Base-by-base conservation (phyloP, 2,797 vertebrate species). In the Rhinatrema bivittatum region DNA sequence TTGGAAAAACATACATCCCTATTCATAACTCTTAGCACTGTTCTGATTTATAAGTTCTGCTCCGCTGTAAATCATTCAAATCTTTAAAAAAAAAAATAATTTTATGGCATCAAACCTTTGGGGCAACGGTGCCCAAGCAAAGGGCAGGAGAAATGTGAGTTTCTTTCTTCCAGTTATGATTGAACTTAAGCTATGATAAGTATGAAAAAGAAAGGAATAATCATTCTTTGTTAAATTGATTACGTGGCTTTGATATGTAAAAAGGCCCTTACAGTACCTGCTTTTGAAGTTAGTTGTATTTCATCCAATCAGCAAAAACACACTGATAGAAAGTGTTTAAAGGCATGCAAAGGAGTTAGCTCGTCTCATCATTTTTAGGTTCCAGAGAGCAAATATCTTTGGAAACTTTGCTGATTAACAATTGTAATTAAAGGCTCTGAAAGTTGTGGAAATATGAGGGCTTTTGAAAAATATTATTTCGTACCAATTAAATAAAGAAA, bases 1-100 rank as follows among this genome's bases (percentile, higher is more conserved):
- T 83, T 87, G 78, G 80, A 87, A 86, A 88, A 89, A 91, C 84
- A 91, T 82, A 87, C 85, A 89, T 89, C 82, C 74, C 85, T 84
- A 85, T 91, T 91, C 88, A 90, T 86, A 85, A 83, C 81, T 74
- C 51, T 74, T 77, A 83, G 87, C 86, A 76, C 75, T 81, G 71
- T 86, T 81, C 76, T 87, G 88, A 91, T 91, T 94, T 82, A 81
- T 84, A 90, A 78, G 83, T 77, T 78, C 65, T 75, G 53, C 57
- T 67, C 42, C 29, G 29, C 68, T 70, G 55, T 84, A 84, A 81
- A 84, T 83, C 79, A 79, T 74, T 79, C 71, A 77, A 75, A 82
- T n/a, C n/a, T n/a, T n/a, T n/a, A n/a, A 81, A 65, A 61, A 66
- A 81, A 80, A 79, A 79, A 73, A 66, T 68, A 72, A 74, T 72